A percentile compares a stretch with the other conserved stretches of the same genome.
Evolutionary conservation across 2,888 invertebrate genomes (phyloP).

Genomic region (Tuberolachnus salignus): DNA sequence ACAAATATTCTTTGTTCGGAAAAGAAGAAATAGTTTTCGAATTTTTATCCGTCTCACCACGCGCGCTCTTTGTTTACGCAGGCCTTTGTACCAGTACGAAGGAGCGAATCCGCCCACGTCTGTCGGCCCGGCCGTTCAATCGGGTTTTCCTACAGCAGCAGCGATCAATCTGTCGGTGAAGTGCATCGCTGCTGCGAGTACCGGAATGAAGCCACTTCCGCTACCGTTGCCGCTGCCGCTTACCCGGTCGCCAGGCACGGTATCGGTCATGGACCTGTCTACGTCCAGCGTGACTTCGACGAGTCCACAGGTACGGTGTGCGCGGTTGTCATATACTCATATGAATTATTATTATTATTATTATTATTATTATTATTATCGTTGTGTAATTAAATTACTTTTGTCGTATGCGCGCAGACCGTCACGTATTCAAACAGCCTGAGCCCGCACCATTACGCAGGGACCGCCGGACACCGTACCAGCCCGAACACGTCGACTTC

Average conservation of each 20-base stretch:
- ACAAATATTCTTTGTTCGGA: too few species aligned
- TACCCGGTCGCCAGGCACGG: constrained; percentile 56
- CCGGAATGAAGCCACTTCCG: constrained; percentile 55
- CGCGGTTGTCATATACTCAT: background rate
- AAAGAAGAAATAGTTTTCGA: too few species aligned
- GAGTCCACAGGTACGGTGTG: constrained; percentile 75
- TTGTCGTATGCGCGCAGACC: background rate
- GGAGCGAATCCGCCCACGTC: constrained; percentile 59
- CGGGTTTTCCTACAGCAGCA: constrained; percentile 60
- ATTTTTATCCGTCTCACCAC: too few species aligned
- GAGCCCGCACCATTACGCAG: constrained; percentile 72
- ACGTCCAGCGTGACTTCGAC: constrained; percentile 83
- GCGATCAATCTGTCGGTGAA: constrained; percentile 85
- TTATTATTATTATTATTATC: too few species aligned
- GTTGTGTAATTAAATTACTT: background rate
- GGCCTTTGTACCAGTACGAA: constrained; percentile 85
- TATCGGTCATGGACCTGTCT: constrained; percentile 78
- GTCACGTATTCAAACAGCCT: constrained; percentile 63
- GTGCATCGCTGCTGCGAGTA: constrained; percentile 70
- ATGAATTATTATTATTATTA: background rate
- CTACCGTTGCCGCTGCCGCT: constrained; percentile 57
- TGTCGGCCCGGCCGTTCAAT: constrained; percentile 57
- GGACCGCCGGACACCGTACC: constrained; percentile 63
- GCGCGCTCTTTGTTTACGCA: constrained; percentile 60
- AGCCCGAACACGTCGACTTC: constrained; percentile 80